These are phyloP conservation scores for Eupsilia transversa DNA, from an alignment of 2,888 invertebrate genomes.

Conservation along the genomic window DNA sequence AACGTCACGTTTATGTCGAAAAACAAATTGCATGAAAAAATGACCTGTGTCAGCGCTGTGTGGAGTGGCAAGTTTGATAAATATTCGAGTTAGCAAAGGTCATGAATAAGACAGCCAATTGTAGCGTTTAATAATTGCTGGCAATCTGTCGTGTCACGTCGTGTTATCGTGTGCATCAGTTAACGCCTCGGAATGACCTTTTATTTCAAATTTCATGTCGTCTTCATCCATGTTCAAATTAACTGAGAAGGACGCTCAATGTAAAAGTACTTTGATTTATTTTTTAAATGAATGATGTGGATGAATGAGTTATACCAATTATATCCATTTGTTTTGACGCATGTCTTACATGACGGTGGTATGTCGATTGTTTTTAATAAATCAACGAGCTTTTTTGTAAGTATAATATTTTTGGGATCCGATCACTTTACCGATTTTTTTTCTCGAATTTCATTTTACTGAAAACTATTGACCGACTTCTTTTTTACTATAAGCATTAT, in stretches of 20 bases:
- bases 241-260: constrained; percentile 57
- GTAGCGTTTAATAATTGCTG: constrained; percentile 77
- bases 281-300: constrained; percentile 53
- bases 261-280: constrained; percentile 52
- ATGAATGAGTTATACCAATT: constrained; percentile 52
- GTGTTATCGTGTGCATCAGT: constrained; percentile 70
- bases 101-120: constrained; percentile 76
- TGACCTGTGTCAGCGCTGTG: constrained; percentile 24
- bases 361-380: constrained; percentile 31
- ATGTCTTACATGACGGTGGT: constrained; percentile 24
- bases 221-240: constrained; percentile 52
- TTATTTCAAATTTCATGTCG: constrained; percentile 66
- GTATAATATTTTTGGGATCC: too few species aligned
- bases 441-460: too few species aligned
- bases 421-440: too few species aligned
- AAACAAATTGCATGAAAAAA: constrained; percentile 48
- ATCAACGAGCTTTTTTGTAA: constrained; percentile 10
- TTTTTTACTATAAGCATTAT: too few species aligned
- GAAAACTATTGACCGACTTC: too few species aligned
- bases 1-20: constrained; percentile 38
- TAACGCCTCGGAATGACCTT: constrained; percentile 68
- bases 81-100: constrained; percentile 71
- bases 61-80: constrained; percentile 58
- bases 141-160: constrained; percentile 78
- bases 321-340: constrained; percentile 47